These are phyloP conservation scores for Cephonodes hylas DNA, from an alignment of 2,888 invertebrate genomes.

Conservation along the genomic window DNA sequence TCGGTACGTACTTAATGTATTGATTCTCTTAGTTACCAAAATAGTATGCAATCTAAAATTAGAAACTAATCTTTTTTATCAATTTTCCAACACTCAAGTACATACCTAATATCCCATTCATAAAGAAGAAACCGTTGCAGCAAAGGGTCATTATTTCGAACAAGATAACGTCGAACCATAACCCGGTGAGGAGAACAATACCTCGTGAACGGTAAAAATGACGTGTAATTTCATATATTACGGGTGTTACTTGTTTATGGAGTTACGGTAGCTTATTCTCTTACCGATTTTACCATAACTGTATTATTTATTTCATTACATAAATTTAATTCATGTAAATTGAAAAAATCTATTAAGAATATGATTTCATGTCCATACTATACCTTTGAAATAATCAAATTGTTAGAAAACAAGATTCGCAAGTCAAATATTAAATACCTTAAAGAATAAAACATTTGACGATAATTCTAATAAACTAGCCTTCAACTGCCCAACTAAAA, in stretches of 20 bases:
- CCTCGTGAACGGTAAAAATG: conserved; percentile 54
- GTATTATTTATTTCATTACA: too few relatives aligned
- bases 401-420: not conserved
- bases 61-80: too few relatives aligned
- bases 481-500: too few relatives aligned
- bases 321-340: too few relatives aligned
- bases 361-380: too few relatives aligned
- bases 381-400: too few relatives aligned
- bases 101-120: conserved; percentile 50
- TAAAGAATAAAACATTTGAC: too few relatives aligned
- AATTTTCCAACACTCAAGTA: not conserved
- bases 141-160: conserved; percentile 58
- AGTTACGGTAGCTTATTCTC: not conserved
- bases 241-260: conserved; percentile 10
- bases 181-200: conserved; percentile 51
- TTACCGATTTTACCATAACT: not conserved
- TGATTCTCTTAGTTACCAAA: too few relatives aligned
- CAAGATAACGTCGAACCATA: conserved; percentile 45
- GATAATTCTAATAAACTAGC: too few relatives aligned
- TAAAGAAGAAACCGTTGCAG: conserved; percentile 42
- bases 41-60: too few relatives aligned
- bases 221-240: conserved; percentile 45
- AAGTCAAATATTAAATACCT: not conserved
- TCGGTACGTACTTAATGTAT: too few relatives aligned
- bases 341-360: too few relatives aligned